Conservation (phyloP, 2,888 invertebrate genomes). For the Drosophila prostipennis region DNA sequence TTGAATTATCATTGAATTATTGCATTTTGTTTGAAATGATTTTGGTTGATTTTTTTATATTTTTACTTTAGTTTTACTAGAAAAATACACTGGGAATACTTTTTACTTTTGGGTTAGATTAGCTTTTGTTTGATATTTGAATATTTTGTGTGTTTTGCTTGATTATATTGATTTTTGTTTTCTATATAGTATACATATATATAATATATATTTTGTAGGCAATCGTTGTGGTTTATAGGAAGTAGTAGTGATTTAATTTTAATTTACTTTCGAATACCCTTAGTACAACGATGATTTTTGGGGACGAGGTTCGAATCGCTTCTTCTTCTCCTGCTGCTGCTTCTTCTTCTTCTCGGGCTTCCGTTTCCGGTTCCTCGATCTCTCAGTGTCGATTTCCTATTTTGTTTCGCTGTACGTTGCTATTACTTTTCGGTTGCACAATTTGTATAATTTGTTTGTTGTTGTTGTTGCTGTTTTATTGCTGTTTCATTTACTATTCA, state of each 20-base stretch:
- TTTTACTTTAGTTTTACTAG: constrained; percentile 70
- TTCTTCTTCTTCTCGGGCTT: constrained; percentile 13
- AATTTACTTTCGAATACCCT: constrained; percentile 46
- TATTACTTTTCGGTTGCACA: constrained; percentile 78
- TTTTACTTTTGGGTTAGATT: constrained; percentile 52
- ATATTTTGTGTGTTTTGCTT: constrained; percentile 48
- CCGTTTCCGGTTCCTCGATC: constrained; percentile 12
- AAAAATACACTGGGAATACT: constrained; percentile 77
- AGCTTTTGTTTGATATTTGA: constrained; percentile 55
- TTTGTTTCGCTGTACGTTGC: constrained; percentile 71
- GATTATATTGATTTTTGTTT: constrained; percentile 55
- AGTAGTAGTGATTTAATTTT: constrained; percentile 74
- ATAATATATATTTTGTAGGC: constrained; percentile 76
- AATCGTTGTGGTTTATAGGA: constrained; percentile 82
- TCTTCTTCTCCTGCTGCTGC: constrained; percentile 5
- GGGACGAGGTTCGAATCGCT: constrained; percentile 25
- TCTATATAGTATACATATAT: constrained; percentile 73
- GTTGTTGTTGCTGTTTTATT: constrained; percentile 55
- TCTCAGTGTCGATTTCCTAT: constrained; percentile 22
- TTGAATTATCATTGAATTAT: constrained; percentile 56
- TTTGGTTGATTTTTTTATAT: constrained; percentile 28
- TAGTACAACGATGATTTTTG: constrained; percentile 35
- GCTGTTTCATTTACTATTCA: constrained; percentile 79
- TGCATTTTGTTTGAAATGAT: constrained; percentile 49
- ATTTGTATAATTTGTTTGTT: constrained; percentile 61